Evolutionary conservation across 2,888 invertebrate genomes (phyloP).

Genomic region (Alitta virens): DNA sequence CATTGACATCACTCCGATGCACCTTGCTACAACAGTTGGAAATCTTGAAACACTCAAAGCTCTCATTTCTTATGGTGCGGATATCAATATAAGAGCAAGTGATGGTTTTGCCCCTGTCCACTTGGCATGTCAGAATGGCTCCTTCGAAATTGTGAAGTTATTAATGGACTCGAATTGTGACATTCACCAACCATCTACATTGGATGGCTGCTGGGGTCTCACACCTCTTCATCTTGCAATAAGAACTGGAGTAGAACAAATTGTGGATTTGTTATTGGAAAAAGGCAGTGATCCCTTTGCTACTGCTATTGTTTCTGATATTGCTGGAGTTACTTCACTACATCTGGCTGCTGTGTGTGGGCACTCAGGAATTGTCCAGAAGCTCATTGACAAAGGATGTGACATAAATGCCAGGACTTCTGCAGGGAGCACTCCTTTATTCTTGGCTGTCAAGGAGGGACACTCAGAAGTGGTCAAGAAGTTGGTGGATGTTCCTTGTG

Average conservation of each 20-base stretch:
- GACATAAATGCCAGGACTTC: constrained; percentile 27
- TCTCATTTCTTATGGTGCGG: constrained; percentile 23
- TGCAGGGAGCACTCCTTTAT: constrained; percentile 25
- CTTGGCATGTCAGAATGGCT: constrained; percentile 28
- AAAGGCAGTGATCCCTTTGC: constrained; percentile 17
- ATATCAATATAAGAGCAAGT: constrained; percentile 24
- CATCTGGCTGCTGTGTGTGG: constrained; percentile 29
- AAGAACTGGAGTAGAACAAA: constrained; percentile 18
- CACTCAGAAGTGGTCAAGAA: constrained; percentile 23
- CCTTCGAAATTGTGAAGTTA: constrained; percentile 11
- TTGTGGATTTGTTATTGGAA: constrained; percentile 21
- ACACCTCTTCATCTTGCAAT: constrained; percentile 28
- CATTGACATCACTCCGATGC: constrained; percentile 27
- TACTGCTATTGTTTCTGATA: constrained; percentile 23
- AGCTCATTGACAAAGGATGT: constrained; percentile 21
- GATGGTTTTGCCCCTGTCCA: constrained; percentile 30
- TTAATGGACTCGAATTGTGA: constrained; percentile 21
- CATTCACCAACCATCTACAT: constrained; percentile 10
- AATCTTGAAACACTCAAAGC: constrained; percentile 16
- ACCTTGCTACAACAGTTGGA: constrained; percentile 25
- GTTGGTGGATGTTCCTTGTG: constrained; percentile 23
- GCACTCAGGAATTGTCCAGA: constrained; percentile 20
- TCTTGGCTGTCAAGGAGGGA: constrained; percentile 29
- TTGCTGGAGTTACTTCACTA: constrained; percentile 20
- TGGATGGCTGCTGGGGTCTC: constrained; percentile 25